A percentile compares a stretch with the other conserved stretches of the same genome.
Conservation (phyloP, 37 sponge, comb jelly and placozoan species). For the Beroe ovata region DNA sequence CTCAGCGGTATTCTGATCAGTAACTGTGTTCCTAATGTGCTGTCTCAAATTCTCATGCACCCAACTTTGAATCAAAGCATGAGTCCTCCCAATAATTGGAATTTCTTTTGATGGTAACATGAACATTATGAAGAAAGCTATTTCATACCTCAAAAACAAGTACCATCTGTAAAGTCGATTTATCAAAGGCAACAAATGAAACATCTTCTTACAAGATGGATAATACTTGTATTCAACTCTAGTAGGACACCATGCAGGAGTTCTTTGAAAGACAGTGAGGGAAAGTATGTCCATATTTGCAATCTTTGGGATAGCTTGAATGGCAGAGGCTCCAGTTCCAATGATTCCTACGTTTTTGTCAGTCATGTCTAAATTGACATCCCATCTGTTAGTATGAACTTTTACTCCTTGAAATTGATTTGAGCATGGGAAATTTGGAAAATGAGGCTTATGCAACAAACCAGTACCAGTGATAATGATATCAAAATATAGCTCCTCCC, state of each 20-base stretch:
- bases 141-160: not conserved
- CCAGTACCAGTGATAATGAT: conserved; percentile 26
- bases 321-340: conserved; percentile 42
- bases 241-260: conserved; percentile 11
- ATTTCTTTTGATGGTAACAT: conserved; percentile 39
- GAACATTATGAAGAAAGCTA: conserved; percentile 26
- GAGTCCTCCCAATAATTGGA: conserved; percentile 35
- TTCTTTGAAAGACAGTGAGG: conserved; percentile 14
- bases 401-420: conserved; percentile 32
- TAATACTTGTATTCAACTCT: not conserved
- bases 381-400: conserved; percentile 54
- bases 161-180: not conserved
- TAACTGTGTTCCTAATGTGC: not conserved
- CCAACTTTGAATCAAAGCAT: not conserved
- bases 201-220: not conserved
- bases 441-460: not conserved
- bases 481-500: not conserved
- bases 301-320: conserved; percentile 33
- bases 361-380: not conserved
- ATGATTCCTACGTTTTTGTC: conserved; percentile 30
- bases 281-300: conserved; percentile 8
- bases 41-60: not conserved
- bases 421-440: conserved; percentile 8
- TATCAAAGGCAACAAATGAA: not conserved
- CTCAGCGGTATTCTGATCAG: not conserved